Evolutionary conservation across 2,797 vertebrate genomes (phyloP).

Genomic region (Choloepus didactylus): DNA sequence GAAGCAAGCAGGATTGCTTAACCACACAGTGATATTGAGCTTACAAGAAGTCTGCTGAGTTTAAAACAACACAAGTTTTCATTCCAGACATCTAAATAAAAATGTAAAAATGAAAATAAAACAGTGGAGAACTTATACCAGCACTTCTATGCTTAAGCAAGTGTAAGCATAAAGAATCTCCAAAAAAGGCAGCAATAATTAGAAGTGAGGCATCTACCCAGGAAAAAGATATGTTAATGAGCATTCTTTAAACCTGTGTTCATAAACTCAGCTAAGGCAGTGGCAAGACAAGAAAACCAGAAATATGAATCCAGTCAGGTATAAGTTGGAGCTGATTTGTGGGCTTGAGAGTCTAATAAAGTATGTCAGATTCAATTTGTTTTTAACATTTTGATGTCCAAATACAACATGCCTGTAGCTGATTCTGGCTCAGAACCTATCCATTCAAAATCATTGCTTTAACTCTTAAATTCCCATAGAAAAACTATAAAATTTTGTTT

Average conservation of each 20-base stretch:
- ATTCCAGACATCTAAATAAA: slow-evolving; percentile 12
- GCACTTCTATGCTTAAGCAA: background rate
- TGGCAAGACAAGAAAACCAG: background rate
- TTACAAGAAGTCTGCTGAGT: background rate
- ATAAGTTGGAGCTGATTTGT: background rate
- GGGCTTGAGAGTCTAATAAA: background rate
- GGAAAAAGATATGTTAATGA: background rate
- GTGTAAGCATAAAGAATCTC: slow-evolving; percentile 7
- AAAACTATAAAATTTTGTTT: background rate
- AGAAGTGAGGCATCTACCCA: background rate
- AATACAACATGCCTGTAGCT: background rate
- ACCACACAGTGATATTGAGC: background rate
- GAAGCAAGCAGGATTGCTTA: background rate
- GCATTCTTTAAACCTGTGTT: background rate
- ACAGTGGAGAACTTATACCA: background rate
- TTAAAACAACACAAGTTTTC: background rate
- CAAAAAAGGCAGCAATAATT: background rate
- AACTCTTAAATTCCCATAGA: background rate
- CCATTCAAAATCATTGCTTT: background rate
- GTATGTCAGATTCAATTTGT: background rate
- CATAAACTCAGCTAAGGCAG: background rate
- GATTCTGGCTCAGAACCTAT: background rate
- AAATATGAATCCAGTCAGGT: background rate
- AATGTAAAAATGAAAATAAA: slow-evolving; percentile 19
- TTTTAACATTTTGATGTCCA: background rate